A percentile compares a stretch with the other conserved stretches of the same genome.
These are phyloP conservation scores for Euglossa dilemma DNA, from an alignment of 1,140 invertebrate species.

Conservation along the genomic window DNA sequence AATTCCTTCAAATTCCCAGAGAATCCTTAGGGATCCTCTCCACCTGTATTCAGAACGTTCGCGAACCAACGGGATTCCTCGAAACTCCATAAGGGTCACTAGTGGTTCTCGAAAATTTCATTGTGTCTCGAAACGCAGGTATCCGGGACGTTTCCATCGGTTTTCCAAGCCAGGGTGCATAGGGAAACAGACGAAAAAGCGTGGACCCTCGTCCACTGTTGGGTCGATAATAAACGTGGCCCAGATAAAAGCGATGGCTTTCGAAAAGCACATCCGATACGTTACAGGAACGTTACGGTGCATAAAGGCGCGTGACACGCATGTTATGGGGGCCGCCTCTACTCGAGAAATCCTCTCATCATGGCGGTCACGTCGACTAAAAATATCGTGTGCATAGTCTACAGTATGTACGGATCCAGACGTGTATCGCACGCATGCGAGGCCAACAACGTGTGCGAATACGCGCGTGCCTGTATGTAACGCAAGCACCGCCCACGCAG, in stretches of 20 bases:
- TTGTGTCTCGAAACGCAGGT: background rate
- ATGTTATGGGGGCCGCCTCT: slow-evolving; percentile 6
- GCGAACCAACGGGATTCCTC: background rate
- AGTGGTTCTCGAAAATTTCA: background rate
- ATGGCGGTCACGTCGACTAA: slow-evolving; percentile 52
- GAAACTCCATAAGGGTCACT: background rate
- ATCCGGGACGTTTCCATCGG: background rate
- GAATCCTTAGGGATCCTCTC: background rate
- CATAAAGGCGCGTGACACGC: slow-evolving; percentile 28
- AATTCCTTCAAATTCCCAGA: background rate
- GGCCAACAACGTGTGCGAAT: slow-evolving; percentile 16
- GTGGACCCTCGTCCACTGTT: too few relatives aligned
- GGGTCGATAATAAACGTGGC: background rate
- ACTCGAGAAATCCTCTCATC: slow-evolving; percentile 31
- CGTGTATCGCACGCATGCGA: slow-evolving; percentile 2
- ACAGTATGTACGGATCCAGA: background rate
- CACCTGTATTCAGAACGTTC: background rate
- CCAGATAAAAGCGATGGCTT: slow-evolving; percentile 4
- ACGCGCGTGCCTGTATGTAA: slow-evolving; percentile 4
- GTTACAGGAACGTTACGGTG: slow-evolving; percentile 10
- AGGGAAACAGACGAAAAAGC: background rate
- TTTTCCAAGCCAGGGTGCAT: background rate
- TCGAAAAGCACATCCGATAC: slow-evolving; percentile 23
- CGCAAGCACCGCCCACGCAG: slow-evolving; percentile 30
- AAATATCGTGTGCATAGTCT: slow-evolving; percentile 53